Conservation (phyloP, 2,113 vertebrate genomes). For the Oophaga pumilio region DNA sequence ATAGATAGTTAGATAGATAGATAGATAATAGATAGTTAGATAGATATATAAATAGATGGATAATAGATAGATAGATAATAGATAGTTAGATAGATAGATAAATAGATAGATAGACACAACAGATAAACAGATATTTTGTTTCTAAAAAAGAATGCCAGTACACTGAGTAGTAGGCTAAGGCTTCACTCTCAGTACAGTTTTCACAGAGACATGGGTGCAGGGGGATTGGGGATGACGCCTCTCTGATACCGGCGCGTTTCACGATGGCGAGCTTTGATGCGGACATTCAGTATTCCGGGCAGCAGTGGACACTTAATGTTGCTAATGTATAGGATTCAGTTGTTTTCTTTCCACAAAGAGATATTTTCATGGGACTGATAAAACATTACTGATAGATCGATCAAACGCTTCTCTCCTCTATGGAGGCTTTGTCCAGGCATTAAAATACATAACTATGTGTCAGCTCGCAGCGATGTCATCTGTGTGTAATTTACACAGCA, state of each 20-base stretch:
- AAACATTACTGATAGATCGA: slow-evolving; percentile 24
- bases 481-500: slow-evolving; percentile 74
- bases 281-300: neutral
- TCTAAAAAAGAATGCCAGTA: no score
- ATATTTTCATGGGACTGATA: slow-evolving; percentile 8
- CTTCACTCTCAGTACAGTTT: neutral
- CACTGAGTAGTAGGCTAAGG: neutral
- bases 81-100: no score
- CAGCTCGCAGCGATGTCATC: slow-evolving; percentile 72
- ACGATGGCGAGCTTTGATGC: slow-evolving; percentile 4
- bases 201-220: neutral
- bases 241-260: neutral
- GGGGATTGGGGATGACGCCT: neutral
- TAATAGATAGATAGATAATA: no score
- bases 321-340: neutral
- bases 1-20: no score
- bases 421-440: slow-evolving; percentile 69
- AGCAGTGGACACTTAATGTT: neutral
- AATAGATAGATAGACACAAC: no score
- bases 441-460: slow-evolving; percentile 68
- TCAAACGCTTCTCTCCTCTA: slow-evolving; percentile 63
- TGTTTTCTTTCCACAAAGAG: slow-evolving; percentile 46
- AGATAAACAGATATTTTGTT: no score
- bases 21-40: no score
- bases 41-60: no score